A percentile compares a stretch with the other conserved stretches of the same genome.
phyloP scores from a whole-genome alignment of 2,797 vertebrate genomes.

The Muraenolepis orangiensis region DNA sequence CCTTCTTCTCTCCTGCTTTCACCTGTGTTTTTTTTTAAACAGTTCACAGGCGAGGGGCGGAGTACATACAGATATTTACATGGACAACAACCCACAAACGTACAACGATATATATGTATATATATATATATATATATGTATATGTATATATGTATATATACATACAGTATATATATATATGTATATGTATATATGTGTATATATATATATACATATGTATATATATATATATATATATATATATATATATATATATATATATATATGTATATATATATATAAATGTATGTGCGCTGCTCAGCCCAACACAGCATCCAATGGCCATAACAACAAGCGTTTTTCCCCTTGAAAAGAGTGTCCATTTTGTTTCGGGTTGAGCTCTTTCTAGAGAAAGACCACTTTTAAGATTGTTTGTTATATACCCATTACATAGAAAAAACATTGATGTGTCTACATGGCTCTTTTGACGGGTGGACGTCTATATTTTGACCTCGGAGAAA shows the following conservation, averaged over 20 bases:
- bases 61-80: conserved; percentile 80
- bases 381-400: conserved; percentile 48
- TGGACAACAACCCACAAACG: conserved; percentile 78
- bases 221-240: too few relatives aligned
- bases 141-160: too few relatives aligned
- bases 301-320: conserved; percentile 77
- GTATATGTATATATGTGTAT: too few relatives aligned
- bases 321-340: conserved; percentile 51
- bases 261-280: conserved; percentile 62
- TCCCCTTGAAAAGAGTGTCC: conserved; percentile 43
- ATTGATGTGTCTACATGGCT: conserved; percentile 14
- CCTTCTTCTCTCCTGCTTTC: conserved; percentile 38
- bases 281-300: conserved; percentile 65
- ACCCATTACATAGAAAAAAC: conserved; percentile 49
- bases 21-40: conserved; percentile 65
- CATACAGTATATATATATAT: too few relatives aligned
- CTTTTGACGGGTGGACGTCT: conserved; percentile 28
- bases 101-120: conserved; percentile 65
- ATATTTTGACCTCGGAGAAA: conserved; percentile 50
- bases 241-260: too few relatives aligned
- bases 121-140: too few relatives aligned
- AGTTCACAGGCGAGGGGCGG: conserved; percentile 69
- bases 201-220: too few relatives aligned
- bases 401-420: conserved; percentile 32
- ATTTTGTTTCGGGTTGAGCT: conserved; percentile 40